A percentile compares a stretch with the other conserved stretches of the same genome.
phyloP scores from a whole-genome alignment of 1,140 invertebrate species.

The Apis mellifera region Amel_HAv3.1 CM009936.2:5638001-5638500 shows the following conservation, averaged over 20 bases:
- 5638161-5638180: background rate
- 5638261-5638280: constrained; percentile 62
- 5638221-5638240: constrained; percentile 58
- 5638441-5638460: background rate
- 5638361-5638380: constrained; percentile 64
- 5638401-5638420: constrained; percentile 29
- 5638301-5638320: constrained; percentile 72
- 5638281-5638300: constrained; percentile 62
- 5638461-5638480: background rate
- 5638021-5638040: too few relatives aligned
- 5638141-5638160: too few relatives aligned
- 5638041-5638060: too few relatives aligned
- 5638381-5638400: constrained; percentile 50
- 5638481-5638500: background rate
- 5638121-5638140: too few relatives aligned
- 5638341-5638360: constrained; percentile 71
- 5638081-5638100: too few relatives aligned
- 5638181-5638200: background rate
- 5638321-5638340: constrained; percentile 73
- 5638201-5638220: background rate
- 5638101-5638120: too few relatives aligned
- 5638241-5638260: constrained; percentile 68
- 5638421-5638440: background rate
- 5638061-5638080: too few relatives aligned
- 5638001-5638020: too few relatives aligned